A percentile compares a stretch with the other conserved stretches of the same genome.
Evolutionary conservation across 1,140 invertebrate species (phyloP).

Genomic region (Phthorimaea operculella): DNA sequence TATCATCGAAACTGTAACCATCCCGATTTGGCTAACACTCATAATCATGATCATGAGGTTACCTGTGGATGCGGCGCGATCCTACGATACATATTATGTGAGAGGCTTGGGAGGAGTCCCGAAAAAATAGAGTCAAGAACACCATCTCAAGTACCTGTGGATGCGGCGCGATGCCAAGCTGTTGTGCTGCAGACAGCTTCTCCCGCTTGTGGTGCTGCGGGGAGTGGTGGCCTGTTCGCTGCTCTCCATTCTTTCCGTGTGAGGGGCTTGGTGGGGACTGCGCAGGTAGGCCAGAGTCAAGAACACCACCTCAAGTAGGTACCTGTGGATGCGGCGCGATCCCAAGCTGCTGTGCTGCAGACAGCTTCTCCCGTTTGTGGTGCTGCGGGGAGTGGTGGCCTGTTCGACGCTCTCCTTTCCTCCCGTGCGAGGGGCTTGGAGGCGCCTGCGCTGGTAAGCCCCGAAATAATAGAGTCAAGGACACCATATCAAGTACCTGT

Average conservation of each 20-base stretch:
- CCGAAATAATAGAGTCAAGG: too few species aligned
- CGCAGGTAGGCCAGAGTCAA: constrained; percentile 19
- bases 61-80: constrained; percentile 62
- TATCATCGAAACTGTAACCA: too few species aligned
- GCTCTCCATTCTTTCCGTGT: constrained; percentile 47
- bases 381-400: constrained; percentile 56
- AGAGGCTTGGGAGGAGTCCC: too few species aligned
- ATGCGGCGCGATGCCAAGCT: constrained; percentile 60
- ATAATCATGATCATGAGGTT: too few species aligned
- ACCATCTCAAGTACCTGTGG: constrained; percentile 58
- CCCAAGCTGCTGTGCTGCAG: constrained; percentile 60
- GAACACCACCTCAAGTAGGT: constrained; percentile 3
- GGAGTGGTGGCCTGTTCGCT: constrained; percentile 51
- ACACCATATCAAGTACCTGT: constrained; percentile 35
- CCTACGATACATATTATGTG: too few species aligned
- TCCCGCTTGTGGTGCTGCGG: constrained; percentile 59
- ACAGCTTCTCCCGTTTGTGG: constrained; percentile 60
- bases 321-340: constrained; percentile 62
- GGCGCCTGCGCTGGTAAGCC: constrained; percentile 56
- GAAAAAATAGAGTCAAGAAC: too few species aligned
- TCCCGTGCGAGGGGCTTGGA: constrained; percentile 58
- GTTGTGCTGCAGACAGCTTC: constrained; percentile 60
- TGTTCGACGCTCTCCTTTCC: constrained; percentile 50
- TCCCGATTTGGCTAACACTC: too few species aligned
- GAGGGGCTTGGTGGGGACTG: too few species aligned